These are phyloP conservation scores for Alsophila aescularia DNA, from an alignment of 2,888 invertebrate genomes.

Conservation along the genomic window DNA sequence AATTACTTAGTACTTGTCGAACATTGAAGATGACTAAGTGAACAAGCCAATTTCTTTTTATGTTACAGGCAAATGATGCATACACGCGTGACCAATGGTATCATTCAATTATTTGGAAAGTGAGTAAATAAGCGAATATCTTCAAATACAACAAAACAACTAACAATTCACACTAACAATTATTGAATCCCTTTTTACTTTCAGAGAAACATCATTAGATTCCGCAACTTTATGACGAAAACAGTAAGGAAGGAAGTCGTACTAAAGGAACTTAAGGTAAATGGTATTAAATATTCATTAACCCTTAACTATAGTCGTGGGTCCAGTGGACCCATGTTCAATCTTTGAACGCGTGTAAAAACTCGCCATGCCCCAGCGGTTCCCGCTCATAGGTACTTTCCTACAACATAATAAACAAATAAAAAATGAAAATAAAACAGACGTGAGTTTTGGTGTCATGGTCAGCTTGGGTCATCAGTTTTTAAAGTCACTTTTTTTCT, in stretches of 20 bases:
- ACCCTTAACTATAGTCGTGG: no score
- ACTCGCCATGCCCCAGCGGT: no score
- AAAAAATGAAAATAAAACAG: no score
- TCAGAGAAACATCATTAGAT: constrained; percentile 91
- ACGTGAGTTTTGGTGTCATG: no score
- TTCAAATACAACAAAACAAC: not conserved
- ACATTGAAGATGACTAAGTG: no score
- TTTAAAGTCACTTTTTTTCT: no score
- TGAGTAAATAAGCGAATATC: constrained; percentile 61
- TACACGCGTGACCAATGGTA: constrained; percentile 94
- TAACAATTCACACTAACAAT: not conserved
- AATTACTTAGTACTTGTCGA: no score
- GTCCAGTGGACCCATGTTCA: no score
- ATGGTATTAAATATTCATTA: constrained; percentile 18
- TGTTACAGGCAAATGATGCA: constrained; percentile 88
- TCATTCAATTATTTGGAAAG: constrained; percentile 92
- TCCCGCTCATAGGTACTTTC: no score
- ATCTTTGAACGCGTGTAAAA: no score
- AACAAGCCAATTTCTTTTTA: constrained; percentile 23
- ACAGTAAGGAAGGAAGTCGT: constrained; percentile 89
- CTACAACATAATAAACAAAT: no score
- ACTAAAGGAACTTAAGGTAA: constrained; percentile 90
- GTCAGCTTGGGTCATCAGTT: no score
- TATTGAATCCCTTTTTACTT: constrained; percentile 43
- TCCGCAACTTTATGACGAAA: constrained; percentile 87